Evolutionary conservation across 30 jellyfish, hydroid and myxozoan genomes (phyloP), one percentile per base, ranked within the genome.

Genomic region (Turritopsis rubra): DNA sequence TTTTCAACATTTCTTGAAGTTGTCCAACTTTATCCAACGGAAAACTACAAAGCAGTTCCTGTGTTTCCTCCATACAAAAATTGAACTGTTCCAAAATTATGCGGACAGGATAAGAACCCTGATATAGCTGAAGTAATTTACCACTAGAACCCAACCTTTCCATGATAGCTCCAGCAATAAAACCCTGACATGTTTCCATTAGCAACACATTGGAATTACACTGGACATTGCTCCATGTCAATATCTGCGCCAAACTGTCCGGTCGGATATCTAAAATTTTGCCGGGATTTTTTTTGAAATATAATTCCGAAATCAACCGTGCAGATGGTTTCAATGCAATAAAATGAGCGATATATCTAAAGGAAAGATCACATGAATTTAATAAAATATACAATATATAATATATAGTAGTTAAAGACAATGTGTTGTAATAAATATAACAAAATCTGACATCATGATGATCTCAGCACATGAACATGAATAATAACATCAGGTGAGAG

Each of bases 111-210:
- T 70, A 84, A 70, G 83, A 71, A 16, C 96, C 96, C 54, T 78
- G 92, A 71, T 79, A 88, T 25, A 86, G 82, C 60, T 91, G 98
- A 23, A 91, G 86, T 24, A 88, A 54, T 16, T 60, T 75, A 21
- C 98, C 98, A 17, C 74, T 60, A 16, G 60, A 65, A 16, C 98
- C 98, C n/a, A 91, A 75, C n/a, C 98, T 89, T 75, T 91, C 98
- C 65, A 91, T 73, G 65, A 91, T 18, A 1, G 98, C 87, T 54
- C 98, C 98, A 22, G 85, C 73, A 22, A 91, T 75, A 22, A 91
- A 75, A 60, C 96, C 96, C 76, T 91, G 96, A 28, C 96, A 87
- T 23, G 95, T 73, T 72, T 87, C 98, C 53, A 81, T 71, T 1
- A 91, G 73, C 21, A 91, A 91, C 23, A 91, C 92, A 7, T 91